Conservation (phyloP, 2,797 vertebrate genomes). For the Steatocranus sp. region DNA sequence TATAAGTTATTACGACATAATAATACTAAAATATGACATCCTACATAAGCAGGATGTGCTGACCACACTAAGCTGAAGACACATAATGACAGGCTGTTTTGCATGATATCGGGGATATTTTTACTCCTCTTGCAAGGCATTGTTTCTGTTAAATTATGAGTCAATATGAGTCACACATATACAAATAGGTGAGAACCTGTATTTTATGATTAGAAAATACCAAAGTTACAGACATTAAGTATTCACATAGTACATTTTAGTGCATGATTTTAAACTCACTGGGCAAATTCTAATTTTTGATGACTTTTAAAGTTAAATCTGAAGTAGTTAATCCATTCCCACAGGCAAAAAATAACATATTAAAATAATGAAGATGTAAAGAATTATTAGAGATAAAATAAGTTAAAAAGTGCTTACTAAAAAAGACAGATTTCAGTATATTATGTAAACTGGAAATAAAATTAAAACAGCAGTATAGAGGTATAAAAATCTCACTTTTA, state of each 20-base stretch:
- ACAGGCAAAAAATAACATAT: neutral
- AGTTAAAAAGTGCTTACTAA: neutral
- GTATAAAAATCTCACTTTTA: neutral
- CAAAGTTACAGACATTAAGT: neutral
- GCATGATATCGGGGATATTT: too few species aligned
- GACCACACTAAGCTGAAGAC: too few species aligned
- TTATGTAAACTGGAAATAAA: neutral
- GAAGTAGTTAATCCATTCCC: neutral
- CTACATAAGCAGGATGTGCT: too few species aligned
- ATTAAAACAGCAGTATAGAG: neutral
- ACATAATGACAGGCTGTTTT: too few species aligned
- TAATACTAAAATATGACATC: too few species aligned
- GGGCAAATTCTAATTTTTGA: neutral
- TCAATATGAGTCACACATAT: too few species aligned
- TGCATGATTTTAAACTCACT: neutral
- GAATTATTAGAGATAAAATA: neutral
- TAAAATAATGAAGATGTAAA: neutral
- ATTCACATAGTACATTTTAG: neutral
- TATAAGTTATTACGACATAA: too few species aligned
- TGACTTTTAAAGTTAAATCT: neutral
- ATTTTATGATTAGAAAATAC: neutral
- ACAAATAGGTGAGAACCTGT: neutral
- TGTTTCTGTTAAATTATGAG: fast-evolving
- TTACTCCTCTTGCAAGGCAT: neutral
- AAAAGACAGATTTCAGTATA: neutral